Evolutionary conservation across 2,113 vertebrate species (phyloP), one percentile per base, ranked within the genome.

Genomic region (Agelaius tricolor): DNA sequence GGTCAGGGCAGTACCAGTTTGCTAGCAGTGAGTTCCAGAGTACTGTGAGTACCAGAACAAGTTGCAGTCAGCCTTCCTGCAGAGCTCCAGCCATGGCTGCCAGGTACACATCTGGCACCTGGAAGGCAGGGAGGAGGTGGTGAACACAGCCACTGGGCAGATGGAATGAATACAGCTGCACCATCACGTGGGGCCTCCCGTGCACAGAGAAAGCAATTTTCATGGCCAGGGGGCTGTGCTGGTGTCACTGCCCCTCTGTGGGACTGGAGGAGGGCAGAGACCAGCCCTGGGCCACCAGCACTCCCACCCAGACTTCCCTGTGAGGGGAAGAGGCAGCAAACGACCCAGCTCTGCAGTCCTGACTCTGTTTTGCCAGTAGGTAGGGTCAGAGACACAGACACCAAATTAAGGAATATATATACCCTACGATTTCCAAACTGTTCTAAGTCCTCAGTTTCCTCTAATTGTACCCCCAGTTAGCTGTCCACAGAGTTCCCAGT

Each of bases 41-140:
- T 61, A 35, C 33, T 33, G 23, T 5, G 27, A 52, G 21, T 52
- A 79, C 54, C 67, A 62, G 30, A 72, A 61, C 0, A 3, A 85
- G 31, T 7, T 0, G 2, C 39, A 31, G 3, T 30, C 22, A 33
- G n/a, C 28, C 24, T n/a, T 4, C 2, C 28, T 5, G 2, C 23
- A 39, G 4, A 7, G 54, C 46, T 87, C 57, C 65, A 54, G 61
- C 46, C 43, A 63, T 31, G 33, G 79, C 52, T 86, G 67, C 31
- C 52, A 28, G 1, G 9, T 43, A 39, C 52, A 52, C 2, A 2
- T 16, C 13, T n/a, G 13, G 59, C 6, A 0, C 30, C 15, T 27
- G 33, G 47, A 58, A 90, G 74, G 55, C 87, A 15, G 19, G 52
- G 41, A 79, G 24, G 47, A 75, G 80, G 27, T 39, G 41, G 46